Evolutionary conservation across 2,888 invertebrate genomes (phyloP), one percentile per base, ranked within the genome.

Genomic region (Chrysodeixis includens): DNA sequence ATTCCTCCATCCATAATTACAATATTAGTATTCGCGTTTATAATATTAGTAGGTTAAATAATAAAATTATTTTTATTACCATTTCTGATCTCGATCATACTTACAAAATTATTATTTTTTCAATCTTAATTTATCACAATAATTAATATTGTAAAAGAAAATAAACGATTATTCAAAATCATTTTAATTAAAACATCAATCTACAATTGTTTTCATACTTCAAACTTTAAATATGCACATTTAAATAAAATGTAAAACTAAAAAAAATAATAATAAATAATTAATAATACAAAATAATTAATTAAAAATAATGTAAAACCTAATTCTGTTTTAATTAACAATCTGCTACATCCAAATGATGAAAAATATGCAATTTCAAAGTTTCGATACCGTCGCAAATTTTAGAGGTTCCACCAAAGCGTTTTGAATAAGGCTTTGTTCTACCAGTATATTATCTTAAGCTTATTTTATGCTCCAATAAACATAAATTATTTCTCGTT

Each of bases 401-500:
- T 46, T 46, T 46, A 46, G 16, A 18, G 46, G 18, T 46, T 46
- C 16, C 46, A 16, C 10, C 4, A 35, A 14, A 20, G 10, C 18
- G 18, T 49, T n/a, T 18, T 9, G 0, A 18, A 10, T 20, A 49
- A 49, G 18, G 18, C 46, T 49, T 18, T 46, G 46, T 18, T 18
- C 1, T 18, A 49, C 8, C 16, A 49, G 18, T 49, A 49, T 49
- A 20, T 49, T 49, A 49, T 49, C 46, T 49, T 3, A 20, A 20
- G 46, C 46, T 49, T 49, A 20, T 18, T 49, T 20, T 10, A 78
- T 77, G 78, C 56, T 26, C 51, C 71, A 73, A 74, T 81, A 79
- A 81, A 79, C 77, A 64, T 65, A 64, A 77, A 71, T 81, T 76
- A 76, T 78, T 67, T 52, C 66, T 66, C 65, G 74, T 76, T 74